Percentiles rank a stretch among this genome's conserved stretches.
Evolutionary conservation across 2,113 vertebrate genomes (phyloP).

Genomic region (Hyperopisus bebe): DNA sequence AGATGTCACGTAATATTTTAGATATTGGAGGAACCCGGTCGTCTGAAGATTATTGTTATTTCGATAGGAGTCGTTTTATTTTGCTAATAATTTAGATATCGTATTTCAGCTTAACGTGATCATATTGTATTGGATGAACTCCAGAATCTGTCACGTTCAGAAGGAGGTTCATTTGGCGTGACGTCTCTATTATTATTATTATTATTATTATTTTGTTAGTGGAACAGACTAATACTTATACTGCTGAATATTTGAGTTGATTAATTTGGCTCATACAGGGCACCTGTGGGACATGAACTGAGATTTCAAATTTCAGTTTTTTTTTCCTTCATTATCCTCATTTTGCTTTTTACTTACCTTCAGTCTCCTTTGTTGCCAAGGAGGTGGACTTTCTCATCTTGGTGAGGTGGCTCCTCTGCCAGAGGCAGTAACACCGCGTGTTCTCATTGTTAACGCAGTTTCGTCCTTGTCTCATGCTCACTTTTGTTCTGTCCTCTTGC

Average conservation of each 20-base stretch:
- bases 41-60: background rate
- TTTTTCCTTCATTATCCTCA: background rate
- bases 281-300: background rate
- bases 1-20: background rate
- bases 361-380: background rate
- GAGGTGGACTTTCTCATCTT: background rate
- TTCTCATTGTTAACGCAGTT: background rate
- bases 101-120: background rate
- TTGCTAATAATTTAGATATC: background rate
- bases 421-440: background rate
- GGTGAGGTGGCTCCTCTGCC: background rate
- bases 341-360: background rate
- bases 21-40: background rate
- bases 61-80: background rate
- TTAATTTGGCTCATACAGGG: background rate
- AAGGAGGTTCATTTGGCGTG: background rate
- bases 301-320: background rate
- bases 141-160: background rate
- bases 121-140: background rate
- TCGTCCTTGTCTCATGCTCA: background rate
- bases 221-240: background rate
- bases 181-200: background rate
- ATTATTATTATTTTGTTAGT: background rate
- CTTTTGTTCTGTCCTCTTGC: slow-evolving; percentile 27
- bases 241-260: background rate